Percentiles rank a stretch among this genome's conserved stretches.
These are phyloP conservation scores for Mythimna impura DNA, from an alignment of 2,888 invertebrate genomes.

Conservation along the genomic window DNA sequence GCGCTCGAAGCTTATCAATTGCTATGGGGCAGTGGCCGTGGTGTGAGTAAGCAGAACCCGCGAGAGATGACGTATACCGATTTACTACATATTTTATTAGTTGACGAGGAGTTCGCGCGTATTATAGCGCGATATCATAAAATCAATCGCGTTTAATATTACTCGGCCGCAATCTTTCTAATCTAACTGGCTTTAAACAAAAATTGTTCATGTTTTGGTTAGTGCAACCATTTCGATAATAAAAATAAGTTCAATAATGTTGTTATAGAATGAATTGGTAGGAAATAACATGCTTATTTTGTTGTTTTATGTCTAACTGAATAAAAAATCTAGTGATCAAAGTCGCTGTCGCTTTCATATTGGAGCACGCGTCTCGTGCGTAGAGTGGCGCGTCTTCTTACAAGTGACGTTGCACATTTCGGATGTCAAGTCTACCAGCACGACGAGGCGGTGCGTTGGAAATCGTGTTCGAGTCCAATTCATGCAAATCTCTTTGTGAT, in stretches of 20 bases:
- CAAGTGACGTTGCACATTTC: constrained; percentile 81
- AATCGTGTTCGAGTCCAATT: constrained; percentile 50
- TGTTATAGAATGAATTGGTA: neutral
- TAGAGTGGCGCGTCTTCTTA: constrained; percentile 78
- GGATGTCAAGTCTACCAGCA: constrained; percentile 69
- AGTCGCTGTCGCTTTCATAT: constrained; percentile 68
- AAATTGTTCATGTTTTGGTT: constrained; percentile 2
- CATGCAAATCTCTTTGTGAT: constrained; percentile 51
- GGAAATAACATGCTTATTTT: neutral
- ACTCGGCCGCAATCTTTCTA: constrained; percentile 22
- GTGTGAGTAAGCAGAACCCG: constrained; percentile 46
- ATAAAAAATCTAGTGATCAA: constrained; percentile 7
- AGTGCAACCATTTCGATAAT: neutral
- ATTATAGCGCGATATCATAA: constrained; percentile 47
- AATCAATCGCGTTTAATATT: constrained; percentile 35
- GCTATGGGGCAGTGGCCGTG: constrained; percentile 66
- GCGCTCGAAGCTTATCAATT: constrained; percentile 75
- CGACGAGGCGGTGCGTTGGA: constrained; percentile 56
- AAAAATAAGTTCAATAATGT: neutral
- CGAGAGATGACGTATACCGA: constrained; percentile 36
- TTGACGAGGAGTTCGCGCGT: constrained; percentile 25
- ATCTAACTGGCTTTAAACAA: constrained; percentile 16
- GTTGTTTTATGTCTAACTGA: neutral
- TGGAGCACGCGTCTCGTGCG: constrained; percentile 71
- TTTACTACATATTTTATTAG: constrained; percentile 41